A percentile compares a stretch with the other conserved stretches of the same genome.
Evolutionary conservation across 2,113 vertebrate species (phyloP).

Genomic region (Pteronura brasiliensis): DNA sequence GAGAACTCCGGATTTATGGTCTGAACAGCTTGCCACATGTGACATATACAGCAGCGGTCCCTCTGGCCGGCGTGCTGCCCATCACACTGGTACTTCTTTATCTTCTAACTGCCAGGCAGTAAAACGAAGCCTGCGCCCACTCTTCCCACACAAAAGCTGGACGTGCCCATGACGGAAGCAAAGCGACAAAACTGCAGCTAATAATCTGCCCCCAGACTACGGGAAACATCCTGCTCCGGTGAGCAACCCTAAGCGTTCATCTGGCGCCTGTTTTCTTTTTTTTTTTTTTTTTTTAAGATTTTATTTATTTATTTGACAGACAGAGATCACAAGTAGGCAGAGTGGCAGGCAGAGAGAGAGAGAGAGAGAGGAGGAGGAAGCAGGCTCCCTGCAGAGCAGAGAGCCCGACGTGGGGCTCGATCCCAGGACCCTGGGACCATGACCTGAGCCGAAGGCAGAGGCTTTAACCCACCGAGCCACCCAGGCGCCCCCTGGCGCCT

Average conservation of each 20-base stretch:
- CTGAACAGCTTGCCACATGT: background rate
- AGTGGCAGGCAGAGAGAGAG: too few relatives aligned
- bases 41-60: rapidly evolving
- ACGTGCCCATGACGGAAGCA: background rate
- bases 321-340: too few relatives aligned
- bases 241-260: background rate
- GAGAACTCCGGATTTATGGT: background rate
- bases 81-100: background rate
- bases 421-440: too few relatives aligned
- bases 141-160: background rate
- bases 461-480: too few relatives aligned
- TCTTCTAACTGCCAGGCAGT: background rate
- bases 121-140: background rate
- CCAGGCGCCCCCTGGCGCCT: too few relatives aligned
- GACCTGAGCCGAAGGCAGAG: too few relatives aligned
- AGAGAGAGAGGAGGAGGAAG: too few relatives aligned
- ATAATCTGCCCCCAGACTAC: background rate
- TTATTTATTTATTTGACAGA: too few relatives aligned
- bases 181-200: background rate
- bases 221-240: background rate
- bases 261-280: too few relatives aligned
- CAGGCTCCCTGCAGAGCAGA: too few relatives aligned
- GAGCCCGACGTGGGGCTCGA: too few relatives aligned
- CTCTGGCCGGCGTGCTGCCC: rapidly evolving
- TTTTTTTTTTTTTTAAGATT: too few relatives aligned